These are phyloP conservation scores for Percopsis transmontana DNA, from an alignment of 2,113 vertebrate species.

Conservation along the genomic window DNA sequence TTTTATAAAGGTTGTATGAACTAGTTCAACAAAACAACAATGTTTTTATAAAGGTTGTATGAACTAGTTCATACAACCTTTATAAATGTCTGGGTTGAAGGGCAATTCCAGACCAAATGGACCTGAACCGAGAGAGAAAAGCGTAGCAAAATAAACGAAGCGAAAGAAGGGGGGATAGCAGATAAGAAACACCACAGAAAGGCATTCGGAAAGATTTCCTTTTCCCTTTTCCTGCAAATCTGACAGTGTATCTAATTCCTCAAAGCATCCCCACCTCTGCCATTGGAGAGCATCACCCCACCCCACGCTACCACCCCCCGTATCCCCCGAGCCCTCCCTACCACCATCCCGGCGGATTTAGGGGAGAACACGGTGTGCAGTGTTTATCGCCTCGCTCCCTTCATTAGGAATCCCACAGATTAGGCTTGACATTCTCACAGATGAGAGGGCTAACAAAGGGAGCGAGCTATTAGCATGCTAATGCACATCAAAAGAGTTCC, in stretches of 20 bases:
- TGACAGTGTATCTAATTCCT: conserved; percentile 49
- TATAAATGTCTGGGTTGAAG: too few species aligned
- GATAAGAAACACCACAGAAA: conserved; percentile 34
- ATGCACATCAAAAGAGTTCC: conserved; percentile 59
- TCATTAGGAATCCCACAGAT: conserved; percentile 72
- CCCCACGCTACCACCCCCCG: neutral
- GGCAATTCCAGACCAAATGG: too few species aligned
- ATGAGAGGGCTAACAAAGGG: conserved; percentile 65
- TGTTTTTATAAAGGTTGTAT: too few species aligned
- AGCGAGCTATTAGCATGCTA: conserved; percentile 71
- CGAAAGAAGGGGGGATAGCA: neutral
- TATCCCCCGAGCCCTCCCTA: neutral
- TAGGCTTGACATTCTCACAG: conserved; percentile 68
- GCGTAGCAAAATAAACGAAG: conserved; percentile 6
- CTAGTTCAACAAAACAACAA: too few species aligned
- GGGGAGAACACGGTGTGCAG: conserved; percentile 45
- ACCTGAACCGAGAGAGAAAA: neutral
- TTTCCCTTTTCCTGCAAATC: conserved; percentile 39
- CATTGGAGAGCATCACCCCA: neutral
- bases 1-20: too few species aligned
- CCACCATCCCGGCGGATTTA: conserved; percentile 34
- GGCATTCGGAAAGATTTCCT: conserved; percentile 13
- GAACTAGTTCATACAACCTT: too few species aligned
- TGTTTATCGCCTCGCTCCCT: conserved; percentile 61
- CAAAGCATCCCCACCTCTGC: conserved; percentile 19